These are phyloP conservation scores for Pseudotriccus pelzelni DNA, from an alignment of 2,797 vertebrate genomes.

Conservation along the genomic window DNA sequence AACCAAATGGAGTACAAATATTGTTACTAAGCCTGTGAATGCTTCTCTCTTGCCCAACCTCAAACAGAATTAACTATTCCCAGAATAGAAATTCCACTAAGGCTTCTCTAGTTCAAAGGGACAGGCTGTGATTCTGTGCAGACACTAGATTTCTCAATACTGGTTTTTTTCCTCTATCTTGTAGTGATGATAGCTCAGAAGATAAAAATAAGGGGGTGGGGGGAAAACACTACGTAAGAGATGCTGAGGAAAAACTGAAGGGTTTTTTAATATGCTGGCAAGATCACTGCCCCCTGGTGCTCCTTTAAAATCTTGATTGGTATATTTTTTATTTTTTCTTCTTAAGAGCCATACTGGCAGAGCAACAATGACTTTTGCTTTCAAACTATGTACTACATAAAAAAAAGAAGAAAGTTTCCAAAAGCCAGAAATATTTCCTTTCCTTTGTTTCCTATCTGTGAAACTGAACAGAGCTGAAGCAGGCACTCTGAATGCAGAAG, in stretches of 20 bases:
- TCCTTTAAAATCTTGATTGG: neutral
- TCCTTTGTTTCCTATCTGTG: neutral
- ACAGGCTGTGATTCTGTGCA: constrained; percentile 29
- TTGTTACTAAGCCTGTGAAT: constrained; percentile 12
- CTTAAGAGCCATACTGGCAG: neutral
- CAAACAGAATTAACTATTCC: constrained; percentile 68
- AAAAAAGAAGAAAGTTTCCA: neutral
- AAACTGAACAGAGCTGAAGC: neutral
- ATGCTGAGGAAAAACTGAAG: neutral
- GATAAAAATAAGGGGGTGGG: neutral
- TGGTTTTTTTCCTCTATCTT: neutral
- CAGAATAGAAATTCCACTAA: constrained; percentile 67
- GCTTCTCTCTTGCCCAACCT: constrained; percentile 35
- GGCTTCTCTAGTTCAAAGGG: constrained; percentile 63
- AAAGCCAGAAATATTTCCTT: neutral
- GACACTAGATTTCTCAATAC: neutral
- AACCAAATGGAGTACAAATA: constrained; percentile 49
- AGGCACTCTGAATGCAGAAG: neutral
- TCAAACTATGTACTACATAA: neutral
- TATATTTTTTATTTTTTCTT: constrained; percentile 20
- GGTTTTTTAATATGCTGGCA: neutral
- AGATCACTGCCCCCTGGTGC: neutral
- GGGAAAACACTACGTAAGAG: neutral
- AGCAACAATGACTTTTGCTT: neutral
- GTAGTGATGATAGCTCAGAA: neutral